phyloP scores from a whole-genome alignment of 2,113 vertebrate genomes.

The Halichoeres trimaculatus region DNA sequence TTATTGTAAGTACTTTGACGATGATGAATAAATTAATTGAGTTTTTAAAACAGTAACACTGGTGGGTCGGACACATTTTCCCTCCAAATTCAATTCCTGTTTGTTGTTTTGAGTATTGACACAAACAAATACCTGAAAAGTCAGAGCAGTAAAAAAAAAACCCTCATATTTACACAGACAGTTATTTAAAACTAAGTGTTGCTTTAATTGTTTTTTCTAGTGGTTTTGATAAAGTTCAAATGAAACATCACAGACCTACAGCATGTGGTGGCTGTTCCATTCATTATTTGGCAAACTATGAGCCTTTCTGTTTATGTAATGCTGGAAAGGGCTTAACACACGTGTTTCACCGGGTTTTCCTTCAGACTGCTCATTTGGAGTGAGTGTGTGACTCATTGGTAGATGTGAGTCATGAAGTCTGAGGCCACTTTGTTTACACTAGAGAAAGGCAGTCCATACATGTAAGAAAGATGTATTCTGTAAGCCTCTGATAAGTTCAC shows the following conservation, averaged over 20 bases:
- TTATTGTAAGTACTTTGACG: conserved; percentile 78
- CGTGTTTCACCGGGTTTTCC: neutral
- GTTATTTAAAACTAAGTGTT: no score
- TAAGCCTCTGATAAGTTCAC: neutral
- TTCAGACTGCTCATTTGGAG: neutral
- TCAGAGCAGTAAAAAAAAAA: no score
- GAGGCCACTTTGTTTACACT: neutral
- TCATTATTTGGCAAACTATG: neutral
- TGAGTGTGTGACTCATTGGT: neutral
- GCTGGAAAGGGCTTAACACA: neutral
- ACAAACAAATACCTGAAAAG: no score
- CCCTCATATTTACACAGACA: no score
- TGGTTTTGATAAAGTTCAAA: no score
- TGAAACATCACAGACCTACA: no score
- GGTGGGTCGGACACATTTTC: neutral
- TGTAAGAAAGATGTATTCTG: neutral
- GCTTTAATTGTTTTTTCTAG: no score
- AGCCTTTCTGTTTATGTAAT: neutral
- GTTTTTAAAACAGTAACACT: no score
- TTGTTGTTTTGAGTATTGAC: no score
- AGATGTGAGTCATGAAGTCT: neutral
- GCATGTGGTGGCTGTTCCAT: no score
- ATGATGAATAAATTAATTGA: neutral
- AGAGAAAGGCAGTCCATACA: neutral
- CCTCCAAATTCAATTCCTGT: neutral